These are phyloP conservation scores for Turritopsis rubra DNA, from an alignment of 30 jellyfish, hydroid and myxozoan species.

Conservation along the genomic window DNA sequence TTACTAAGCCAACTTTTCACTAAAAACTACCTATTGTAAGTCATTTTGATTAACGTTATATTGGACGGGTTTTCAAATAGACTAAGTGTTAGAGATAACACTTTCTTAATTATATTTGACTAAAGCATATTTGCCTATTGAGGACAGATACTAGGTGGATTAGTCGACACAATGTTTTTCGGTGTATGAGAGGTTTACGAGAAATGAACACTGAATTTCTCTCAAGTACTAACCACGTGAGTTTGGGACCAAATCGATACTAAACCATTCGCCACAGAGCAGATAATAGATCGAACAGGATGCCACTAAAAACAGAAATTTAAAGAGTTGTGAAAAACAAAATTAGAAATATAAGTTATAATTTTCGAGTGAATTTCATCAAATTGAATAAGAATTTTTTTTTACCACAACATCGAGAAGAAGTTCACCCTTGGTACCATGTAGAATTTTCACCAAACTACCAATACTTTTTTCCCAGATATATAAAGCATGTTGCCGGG, in stretches of 20 bases:
- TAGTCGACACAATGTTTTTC: no score
- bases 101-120: no score
- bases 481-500: slow-evolving; percentile 91
- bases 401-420: slow-evolving; percentile 87
- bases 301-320: slow-evolving; percentile 65
- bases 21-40: no score
- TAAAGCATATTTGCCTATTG: no score
- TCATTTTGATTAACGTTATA: no score
- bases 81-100: no score
- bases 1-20: no score
- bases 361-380: neutral
- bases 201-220: no score
- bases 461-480: slow-evolving; percentile 97
- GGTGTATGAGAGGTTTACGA: no score
- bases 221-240: slow-evolving; percentile 69
- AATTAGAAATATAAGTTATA: neutral
- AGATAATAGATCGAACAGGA: slow-evolving; percentile 90
- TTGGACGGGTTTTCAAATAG: no score
- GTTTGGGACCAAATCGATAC: slow-evolving; percentile 98
- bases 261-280: slow-evolving; percentile 91
- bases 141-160: no score
- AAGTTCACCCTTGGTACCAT: slow-evolving; percentile 94
- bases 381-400: no score
- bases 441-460: slow-evolving; percentile 77
- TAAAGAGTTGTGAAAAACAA: neutral